Percentiles rank a stretch among this genome's conserved stretches.
These are phyloP conservation scores for Lysandra bellargus DNA, from an alignment of 2,888 invertebrate species.

Conservation along the genomic window DNA sequence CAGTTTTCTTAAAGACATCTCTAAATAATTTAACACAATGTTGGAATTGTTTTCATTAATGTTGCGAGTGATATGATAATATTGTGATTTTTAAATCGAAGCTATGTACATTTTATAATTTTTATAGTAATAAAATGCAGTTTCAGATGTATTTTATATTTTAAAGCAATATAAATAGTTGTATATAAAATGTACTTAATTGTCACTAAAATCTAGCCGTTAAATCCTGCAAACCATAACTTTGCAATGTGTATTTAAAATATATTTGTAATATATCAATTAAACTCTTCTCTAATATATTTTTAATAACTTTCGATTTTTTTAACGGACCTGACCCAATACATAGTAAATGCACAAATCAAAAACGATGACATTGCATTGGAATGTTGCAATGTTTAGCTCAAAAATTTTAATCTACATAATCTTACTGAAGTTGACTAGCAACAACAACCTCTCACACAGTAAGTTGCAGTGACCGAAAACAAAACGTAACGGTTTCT, in stretches of 20 bases:
- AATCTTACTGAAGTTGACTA: neutral
- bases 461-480: neutral
- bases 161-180: constrained; percentile 25
- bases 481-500: neutral
- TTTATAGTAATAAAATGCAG: constrained; percentile 33
- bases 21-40: constrained; percentile 60
- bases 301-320: constrained; percentile 13
- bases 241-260: constrained; percentile 23
- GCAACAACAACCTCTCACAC: neutral
- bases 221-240: constrained; percentile 27
- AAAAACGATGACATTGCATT: neutral
- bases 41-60: constrained; percentile 69
- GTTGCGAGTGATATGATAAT: constrained; percentile 83
- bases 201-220: neutral
- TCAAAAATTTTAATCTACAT: neutral
- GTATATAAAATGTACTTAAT: constrained; percentile 22
- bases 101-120: constrained; percentile 45
- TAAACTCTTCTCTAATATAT: constrained; percentile 24
- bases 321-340: neutral
- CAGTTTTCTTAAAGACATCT: constrained; percentile 49
- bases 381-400: neutral
- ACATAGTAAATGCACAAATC: neutral
- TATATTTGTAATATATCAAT: constrained; percentile 27
- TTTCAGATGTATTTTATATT: constrained; percentile 23
- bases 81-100: constrained; percentile 44